A percentile compares a stretch with the other conserved stretches of the same genome.
These are phyloP conservation scores for Indri indri DNA, from an alignment of 2,113 vertebrate genomes.

Conservation along the genomic window DNA sequence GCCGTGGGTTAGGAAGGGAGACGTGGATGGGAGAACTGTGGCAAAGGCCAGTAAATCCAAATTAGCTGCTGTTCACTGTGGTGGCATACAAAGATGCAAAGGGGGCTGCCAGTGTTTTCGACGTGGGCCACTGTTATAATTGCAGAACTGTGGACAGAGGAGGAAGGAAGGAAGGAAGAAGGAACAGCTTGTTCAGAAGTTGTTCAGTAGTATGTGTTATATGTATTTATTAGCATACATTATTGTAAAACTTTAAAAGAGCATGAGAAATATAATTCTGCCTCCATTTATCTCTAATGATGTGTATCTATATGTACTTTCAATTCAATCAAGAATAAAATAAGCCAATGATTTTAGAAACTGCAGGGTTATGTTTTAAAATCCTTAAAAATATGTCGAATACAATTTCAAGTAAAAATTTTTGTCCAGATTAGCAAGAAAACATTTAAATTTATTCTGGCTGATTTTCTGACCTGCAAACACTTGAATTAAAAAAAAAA, in stretches of 20 bases:
- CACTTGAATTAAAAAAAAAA: conserved; percentile 22
- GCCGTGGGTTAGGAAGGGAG: neutral
- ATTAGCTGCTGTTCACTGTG: neutral
- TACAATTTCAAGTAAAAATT: conserved; percentile 41
- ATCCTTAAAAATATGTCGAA: neutral
- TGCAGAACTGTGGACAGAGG: neutral
- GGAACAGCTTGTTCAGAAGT: neutral
- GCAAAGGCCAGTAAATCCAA: neutral
- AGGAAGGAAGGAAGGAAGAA: neutral
- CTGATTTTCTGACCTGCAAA: neutral
- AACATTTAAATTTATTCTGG: conserved; percentile 1
- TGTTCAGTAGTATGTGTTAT: neutral
- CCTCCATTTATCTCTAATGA: neutral
- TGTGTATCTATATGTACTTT: neutral
- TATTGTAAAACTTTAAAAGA: neutral
- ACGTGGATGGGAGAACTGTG: neutral
- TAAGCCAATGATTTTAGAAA: conserved; percentile 16
- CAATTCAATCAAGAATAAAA: neutral
- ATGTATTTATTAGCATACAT: neutral
- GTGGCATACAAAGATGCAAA: neutral
- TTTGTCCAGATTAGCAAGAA: neutral
- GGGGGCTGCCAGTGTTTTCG: neutral
- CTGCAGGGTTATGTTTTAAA: neutral
- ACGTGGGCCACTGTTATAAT: neutral
- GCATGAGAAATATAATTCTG: neutral